These are phyloP conservation scores for Apocrypta bakeri DNA, from an alignment of 1,140 invertebrate species.

Conservation along the genomic window DNA sequence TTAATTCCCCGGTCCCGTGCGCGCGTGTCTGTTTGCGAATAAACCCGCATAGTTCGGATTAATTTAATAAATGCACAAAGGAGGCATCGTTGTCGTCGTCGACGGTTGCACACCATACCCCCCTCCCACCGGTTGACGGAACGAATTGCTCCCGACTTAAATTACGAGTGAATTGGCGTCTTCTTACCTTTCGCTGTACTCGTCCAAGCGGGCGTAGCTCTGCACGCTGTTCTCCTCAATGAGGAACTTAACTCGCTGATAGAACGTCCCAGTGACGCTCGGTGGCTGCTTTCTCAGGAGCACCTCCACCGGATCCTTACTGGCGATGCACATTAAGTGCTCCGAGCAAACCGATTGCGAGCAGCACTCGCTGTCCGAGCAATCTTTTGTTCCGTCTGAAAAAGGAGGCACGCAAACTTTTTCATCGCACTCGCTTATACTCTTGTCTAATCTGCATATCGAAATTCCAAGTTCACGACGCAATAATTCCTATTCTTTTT, in stretches of 20 bases:
- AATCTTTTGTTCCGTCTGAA: slow-evolving; percentile 97
- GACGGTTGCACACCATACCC: not conserved
- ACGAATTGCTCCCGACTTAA: slow-evolving; percentile 39
- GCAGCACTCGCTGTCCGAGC: slow-evolving; percentile 97
- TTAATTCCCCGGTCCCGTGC: not conserved
- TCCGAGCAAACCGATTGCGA: slow-evolving; percentile 87
- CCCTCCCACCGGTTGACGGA: slow-evolving; percentile 15
- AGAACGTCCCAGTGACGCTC: slow-evolving; percentile 96
- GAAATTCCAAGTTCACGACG: too few relatives aligned
- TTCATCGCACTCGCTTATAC: not conserved
- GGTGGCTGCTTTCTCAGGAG: slow-evolving; percentile 95
- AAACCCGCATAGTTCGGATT: slow-evolving; percentile 51
- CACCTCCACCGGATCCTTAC: slow-evolving; percentile 96
- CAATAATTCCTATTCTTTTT: too few relatives aligned
- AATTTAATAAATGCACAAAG: slow-evolving; percentile 51
- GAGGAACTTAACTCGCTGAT: slow-evolving; percentile 97
- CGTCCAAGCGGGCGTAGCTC: slow-evolving; percentile 96
- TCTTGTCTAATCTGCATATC: too few relatives aligned
- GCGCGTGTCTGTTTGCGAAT: slow-evolving; percentile 45
- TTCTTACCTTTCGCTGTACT: slow-evolving; percentile 97
- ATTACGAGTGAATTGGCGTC: slow-evolving; percentile 43
- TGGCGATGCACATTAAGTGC: slow-evolving; percentile 94
- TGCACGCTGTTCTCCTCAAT: slow-evolving; percentile 99
- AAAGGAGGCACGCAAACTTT: slow-evolving; percentile 42
- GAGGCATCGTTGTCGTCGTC: not conserved